Evolutionary conservation across 2,888 invertebrate genomes (phyloP), one percentile per base, ranked within the genome.

Genomic region (Eumerus sabulonum): DNA sequence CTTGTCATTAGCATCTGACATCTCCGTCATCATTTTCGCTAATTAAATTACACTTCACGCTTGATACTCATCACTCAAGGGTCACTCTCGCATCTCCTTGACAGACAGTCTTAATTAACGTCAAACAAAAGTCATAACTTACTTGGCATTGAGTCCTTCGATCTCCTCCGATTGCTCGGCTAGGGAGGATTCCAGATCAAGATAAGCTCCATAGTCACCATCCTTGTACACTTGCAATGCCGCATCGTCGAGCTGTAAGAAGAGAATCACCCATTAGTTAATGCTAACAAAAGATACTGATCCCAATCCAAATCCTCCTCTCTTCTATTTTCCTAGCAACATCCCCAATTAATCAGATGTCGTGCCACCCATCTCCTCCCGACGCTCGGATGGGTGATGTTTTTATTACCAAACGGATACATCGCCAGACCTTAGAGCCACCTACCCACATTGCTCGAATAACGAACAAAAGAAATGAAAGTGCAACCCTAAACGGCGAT

Each of bases 81-180:
- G 12, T 12, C 1, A 42, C 12, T 13, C 27, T 7, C 27, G n/a
- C 7, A 7, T 7, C 27, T 27, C 7, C 3, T 27, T 27, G 27
- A 27, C 27, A 27, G 27, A 27, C 7, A 7, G 27, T 7, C 27
- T 4, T 27, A 7, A 27, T 27, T 27, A 27, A 27, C 7, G 27
- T 27, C 27, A 27, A 27, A 27, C 27, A 27, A 27, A 4, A 27
- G 27, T 27, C 27, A 27, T 27, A 50, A 84, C 94, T 93, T 90
- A 98, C 98, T 95, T 97, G 87, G 95, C 93, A 88, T 96, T 95
- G 86, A 99, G 95, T 83, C 97, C 97, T 89, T 99, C 98, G 86
- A 99, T 94, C 88, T 99, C 99, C 87, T 99, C 99, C 83, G 96
- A 94, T 88, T 99, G 99, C 89, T 99, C 99, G 85, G 95, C 95